Evolutionary conservation across 2,113 vertebrate species (phyloP), one percentile per base, ranked within the genome.

Genomic region (Chamaea fasciata): DNA sequence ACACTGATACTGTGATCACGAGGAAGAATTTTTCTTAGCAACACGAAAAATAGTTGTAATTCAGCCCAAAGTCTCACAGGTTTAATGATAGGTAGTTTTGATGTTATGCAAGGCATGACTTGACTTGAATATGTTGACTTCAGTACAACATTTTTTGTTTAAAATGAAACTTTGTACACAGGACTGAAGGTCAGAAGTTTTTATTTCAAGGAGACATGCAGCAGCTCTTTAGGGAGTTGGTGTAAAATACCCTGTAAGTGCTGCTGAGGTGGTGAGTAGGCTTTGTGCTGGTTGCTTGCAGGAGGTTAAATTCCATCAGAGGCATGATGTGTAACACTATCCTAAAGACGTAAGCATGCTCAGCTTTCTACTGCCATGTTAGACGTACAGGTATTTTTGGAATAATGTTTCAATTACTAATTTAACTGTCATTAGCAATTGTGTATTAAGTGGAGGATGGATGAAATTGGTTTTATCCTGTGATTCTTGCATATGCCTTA

Each of bases 81-180:
- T 55, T 95, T 90, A 92, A 94, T 90, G 90, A 50, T 6, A 77
- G 47, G 55, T 67, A 56, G 70, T 93, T 90, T 83, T 83, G 68
- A 85, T 74, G 71, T 87, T 90, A 59, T 0, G 1, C 50, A 65
- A 79, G 85, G 35, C 84, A 70, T 69, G 87, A 80, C 65, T 81
- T 70, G 49, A 53, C 89, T 88, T 94, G 79, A 44, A 28, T 31
- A 18, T 0, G 0, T 67, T 71, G 64, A 81, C 50, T 73, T 86
- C 17, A 33, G 46, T 53, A 20, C 26, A 59, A 57, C 15, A n/a
- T 55, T 85, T 87, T 77, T 79, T 6, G 1, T 50, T 91, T 83
- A 31, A 76, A 95, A 77, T 73, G 46, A 70, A 60, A 46, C 59
- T 87, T 64, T 0, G 2, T 64, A 37, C 9, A 6, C 28, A 47